Base-by-base conservation (phyloP, 2,888 invertebrate species). In the Beris morrisii region DNA sequence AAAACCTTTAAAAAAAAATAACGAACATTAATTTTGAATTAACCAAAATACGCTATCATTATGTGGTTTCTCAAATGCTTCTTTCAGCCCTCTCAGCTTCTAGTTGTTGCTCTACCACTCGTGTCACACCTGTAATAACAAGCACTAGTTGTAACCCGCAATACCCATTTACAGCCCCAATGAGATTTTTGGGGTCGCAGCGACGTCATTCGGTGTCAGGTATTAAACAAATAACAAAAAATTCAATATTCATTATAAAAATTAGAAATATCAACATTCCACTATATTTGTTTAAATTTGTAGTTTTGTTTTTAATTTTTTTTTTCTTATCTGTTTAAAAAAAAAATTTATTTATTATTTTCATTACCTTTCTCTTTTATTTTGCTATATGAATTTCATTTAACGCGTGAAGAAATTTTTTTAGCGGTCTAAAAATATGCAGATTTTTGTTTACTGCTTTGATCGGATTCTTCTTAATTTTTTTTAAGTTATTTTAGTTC, bases 171-270 rank as follows among this genome's bases (percentile, higher is more conserved):
- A 69, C 69, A 57, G 70, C 68, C 61, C 70, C 71, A 66, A 59
- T 69, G 50, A 64, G 69, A 54, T 63, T 68, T 30, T 68, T 69
- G 69, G 69, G 66, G 56, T 70, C 69, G 30, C 71, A 70, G 58
- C 69, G 72, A 59, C 72, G 72, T 67, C 72, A 72, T 68, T 72
- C 72, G 61, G 72, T 72, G 65, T 72, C 72, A 72, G 72, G 72
- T 72, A 72, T 67, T 50, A 50, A 38, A 38, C 46, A 59, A 32
- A 46, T 4, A 58, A 53, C n/a, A 43, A n/a, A 53, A 63, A 48
- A 50, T 31, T 6, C 22, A 22, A 22, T 22, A 22, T 22, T 22
- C 45, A 12, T 44, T 44, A 44, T 12, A 44, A 44, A 44, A 44
- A 44, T 9, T 44, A 12, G 44, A 12, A 9, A 44, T 44, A 12